Conservation (phyloP, 1,140 invertebrate genomes). For the Eupristina koningsbergeri region DNA sequence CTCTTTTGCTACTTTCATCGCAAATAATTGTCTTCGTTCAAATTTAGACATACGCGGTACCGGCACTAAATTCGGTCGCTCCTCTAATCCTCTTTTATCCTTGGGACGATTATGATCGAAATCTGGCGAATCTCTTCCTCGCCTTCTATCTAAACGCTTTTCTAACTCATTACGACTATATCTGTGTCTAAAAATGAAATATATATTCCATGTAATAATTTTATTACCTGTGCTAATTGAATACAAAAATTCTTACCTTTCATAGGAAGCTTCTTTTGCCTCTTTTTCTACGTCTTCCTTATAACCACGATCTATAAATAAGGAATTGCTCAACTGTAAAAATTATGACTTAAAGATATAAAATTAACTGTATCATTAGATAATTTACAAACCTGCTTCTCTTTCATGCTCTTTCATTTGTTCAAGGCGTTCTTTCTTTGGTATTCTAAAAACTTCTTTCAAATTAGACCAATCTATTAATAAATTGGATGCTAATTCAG, state of each 20-base stretch:
- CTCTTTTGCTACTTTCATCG: slow-evolving; percentile 82
- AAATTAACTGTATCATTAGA: neutral
- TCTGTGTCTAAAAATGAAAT: slow-evolving; percentile 59
- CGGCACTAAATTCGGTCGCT: slow-evolving; percentile 65
- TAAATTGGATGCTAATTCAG: slow-evolving; percentile 78
- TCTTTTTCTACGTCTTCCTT: slow-evolving; percentile 72
- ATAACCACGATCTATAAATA: slow-evolving; percentile 71
- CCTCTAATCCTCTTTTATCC: slow-evolving; percentile 66
- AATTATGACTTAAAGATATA: too few species aligned
- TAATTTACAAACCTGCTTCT: slow-evolving; percentile 78
- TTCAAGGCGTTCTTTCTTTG: slow-evolving; percentile 93
- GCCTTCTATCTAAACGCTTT: slow-evolving; percentile 66
- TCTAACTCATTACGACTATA: slow-evolving; percentile 63
- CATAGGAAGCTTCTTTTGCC: slow-evolving; percentile 68
- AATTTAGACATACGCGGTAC: slow-evolving; percentile 78
- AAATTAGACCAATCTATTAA: slow-evolving; percentile 85
- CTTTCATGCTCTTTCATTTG: slow-evolving; percentile 94
- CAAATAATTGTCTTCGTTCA: slow-evolving; percentile 84
- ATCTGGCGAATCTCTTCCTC: slow-evolving; percentile 70
- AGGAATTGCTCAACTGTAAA: too few species aligned
- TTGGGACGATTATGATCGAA: slow-evolving; percentile 62
- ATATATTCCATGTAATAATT: slow-evolving; percentile 4
- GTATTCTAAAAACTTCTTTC: slow-evolving; percentile 94
- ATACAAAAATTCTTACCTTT: slow-evolving; percentile 63
- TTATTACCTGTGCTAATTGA: neutral